phyloP scores from a whole-genome alignment of 2,888 invertebrate species.

The Sinohyriopsis cumingii region DNA sequence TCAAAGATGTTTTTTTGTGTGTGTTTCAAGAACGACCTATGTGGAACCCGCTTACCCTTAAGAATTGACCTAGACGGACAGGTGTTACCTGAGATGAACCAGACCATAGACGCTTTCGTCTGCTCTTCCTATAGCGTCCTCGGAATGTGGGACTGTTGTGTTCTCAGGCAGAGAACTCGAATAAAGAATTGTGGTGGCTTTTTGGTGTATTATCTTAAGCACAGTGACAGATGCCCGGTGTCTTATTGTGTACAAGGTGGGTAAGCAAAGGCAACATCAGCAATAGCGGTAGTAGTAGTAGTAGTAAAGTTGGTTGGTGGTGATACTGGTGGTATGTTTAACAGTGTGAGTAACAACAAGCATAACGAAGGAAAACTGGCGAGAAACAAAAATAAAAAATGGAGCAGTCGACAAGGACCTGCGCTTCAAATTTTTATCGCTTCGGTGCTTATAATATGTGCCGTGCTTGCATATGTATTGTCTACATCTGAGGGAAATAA shows the following conservation, averaged over 20 bases:
- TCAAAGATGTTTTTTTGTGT: neutral
- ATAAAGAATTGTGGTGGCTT: conserved; percentile 43
- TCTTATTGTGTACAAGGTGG: conserved; percentile 46
- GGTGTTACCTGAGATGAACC: conserved; percentile 20
- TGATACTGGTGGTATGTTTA: too few species aligned
- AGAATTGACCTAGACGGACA: conserved; percentile 34
- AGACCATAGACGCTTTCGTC: conserved; percentile 21
- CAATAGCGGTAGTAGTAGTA: too few species aligned
- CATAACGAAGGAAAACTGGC: too few species aligned
- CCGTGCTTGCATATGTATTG: too few species aligned
- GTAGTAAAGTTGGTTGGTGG: too few species aligned
- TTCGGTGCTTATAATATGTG: too few species aligned
- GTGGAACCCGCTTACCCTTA: conserved; percentile 40
- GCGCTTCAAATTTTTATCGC: too few species aligned
- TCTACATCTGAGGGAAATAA: too few species aligned
- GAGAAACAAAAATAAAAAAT: too few species aligned
- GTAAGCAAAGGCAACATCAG: too few species aligned
- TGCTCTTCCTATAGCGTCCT: conserved; percentile 47
- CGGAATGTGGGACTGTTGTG: conserved; percentile 52
- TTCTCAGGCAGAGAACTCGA: conserved; percentile 23
- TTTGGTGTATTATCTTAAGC: conserved; percentile 42
- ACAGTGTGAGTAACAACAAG: too few species aligned
- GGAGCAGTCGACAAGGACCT: too few species aligned
- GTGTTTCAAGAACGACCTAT: conserved; percentile 30
- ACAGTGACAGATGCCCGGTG: conserved; percentile 46